These are phyloP conservation scores for Autographa pulchrina DNA, from an alignment of 2,888 invertebrate genomes.

Conservation along the genomic window DNA sequence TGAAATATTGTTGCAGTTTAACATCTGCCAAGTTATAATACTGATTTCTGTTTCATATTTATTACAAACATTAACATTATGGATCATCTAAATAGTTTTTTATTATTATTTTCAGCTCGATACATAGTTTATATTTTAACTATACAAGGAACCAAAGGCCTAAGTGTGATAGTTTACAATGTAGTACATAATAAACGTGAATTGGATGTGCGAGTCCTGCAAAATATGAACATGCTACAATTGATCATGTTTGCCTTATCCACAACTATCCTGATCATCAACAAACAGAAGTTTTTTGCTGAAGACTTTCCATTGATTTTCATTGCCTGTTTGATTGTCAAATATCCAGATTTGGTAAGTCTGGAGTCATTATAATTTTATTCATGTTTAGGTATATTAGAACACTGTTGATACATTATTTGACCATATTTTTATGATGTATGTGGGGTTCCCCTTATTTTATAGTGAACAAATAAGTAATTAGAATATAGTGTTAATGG, in stretches of 20 bases:
- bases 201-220: constrained; percentile 33
- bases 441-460: too few species aligned
- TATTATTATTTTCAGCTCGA: constrained; percentile 34
- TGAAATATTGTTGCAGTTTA: too few species aligned
- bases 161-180: constrained; percentile 49
- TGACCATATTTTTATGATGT: background rate
- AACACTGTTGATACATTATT: too few species aligned
- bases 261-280: constrained; percentile 55
- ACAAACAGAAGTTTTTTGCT: constrained; percentile 56
- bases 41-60: too few species aligned
- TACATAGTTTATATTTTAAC: constrained; percentile 40
- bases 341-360: constrained; percentile 75
- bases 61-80: too few species aligned
- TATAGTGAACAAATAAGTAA: too few species aligned
- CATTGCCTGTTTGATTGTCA: constrained; percentile 66
- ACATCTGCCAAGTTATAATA: too few species aligned
- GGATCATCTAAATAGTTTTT: too few species aligned
- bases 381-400: too few species aligned
- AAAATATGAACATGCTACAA: constrained; percentile 52
- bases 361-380: background rate
- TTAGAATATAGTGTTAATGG: too few species aligned
- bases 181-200: constrained; percentile 35
- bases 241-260: constrained; percentile 51
- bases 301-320: constrained; percentile 71
- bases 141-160: constrained; percentile 25